Percentiles rank a stretch among this genome's conserved stretches.
Conservation (phyloP, 1,140 invertebrate genomes). For the Gonatopus flavifemur region DNA sequence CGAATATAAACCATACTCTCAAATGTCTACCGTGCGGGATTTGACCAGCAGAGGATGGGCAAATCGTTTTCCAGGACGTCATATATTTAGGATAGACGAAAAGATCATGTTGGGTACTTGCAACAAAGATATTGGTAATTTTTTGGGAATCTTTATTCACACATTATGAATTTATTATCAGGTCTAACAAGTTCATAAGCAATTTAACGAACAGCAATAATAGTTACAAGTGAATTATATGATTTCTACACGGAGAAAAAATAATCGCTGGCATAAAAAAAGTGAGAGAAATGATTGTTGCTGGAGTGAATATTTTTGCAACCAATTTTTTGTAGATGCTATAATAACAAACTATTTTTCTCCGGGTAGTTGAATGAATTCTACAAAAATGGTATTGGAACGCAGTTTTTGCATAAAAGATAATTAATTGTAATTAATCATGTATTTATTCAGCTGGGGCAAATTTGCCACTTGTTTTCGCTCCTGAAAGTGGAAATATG, state of each 20-base stretch:
- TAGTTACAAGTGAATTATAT: too few relatives aligned
- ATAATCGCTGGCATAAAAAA: not conserved
- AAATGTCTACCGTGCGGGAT: constrained; percentile 80
- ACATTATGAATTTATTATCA: not conserved
- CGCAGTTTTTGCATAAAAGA: not conserved
- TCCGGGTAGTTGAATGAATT: too few relatives aligned
- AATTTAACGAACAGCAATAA: too few relatives aligned
- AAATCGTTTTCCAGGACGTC: constrained; percentile 84
- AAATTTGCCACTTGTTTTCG: constrained; percentile 80
- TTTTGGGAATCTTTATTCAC: too few relatives aligned
- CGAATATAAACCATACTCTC: constrained; percentile 90
- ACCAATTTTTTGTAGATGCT: too few relatives aligned
- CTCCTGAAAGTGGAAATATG: constrained; percentile 94
- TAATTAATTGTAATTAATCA: constrained; percentile 18
- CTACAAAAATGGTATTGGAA: too few relatives aligned
- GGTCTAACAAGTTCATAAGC: too few relatives aligned
- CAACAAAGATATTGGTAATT: constrained; percentile 85
- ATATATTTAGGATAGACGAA: constrained; percentile 94
- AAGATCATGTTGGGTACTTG: constrained; percentile 90
- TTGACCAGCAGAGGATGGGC: constrained; percentile 81
- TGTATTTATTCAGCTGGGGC: constrained; percentile 67
- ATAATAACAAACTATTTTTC: too few relatives aligned
- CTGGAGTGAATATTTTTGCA: too few relatives aligned
- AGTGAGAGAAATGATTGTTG: not conserved
- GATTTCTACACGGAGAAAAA: too few relatives aligned